Percentiles rank a stretch among this genome's conserved stretches.
Conservation (phyloP, 2,888 invertebrate genomes). For the Drosophila gaucha region DNA sequence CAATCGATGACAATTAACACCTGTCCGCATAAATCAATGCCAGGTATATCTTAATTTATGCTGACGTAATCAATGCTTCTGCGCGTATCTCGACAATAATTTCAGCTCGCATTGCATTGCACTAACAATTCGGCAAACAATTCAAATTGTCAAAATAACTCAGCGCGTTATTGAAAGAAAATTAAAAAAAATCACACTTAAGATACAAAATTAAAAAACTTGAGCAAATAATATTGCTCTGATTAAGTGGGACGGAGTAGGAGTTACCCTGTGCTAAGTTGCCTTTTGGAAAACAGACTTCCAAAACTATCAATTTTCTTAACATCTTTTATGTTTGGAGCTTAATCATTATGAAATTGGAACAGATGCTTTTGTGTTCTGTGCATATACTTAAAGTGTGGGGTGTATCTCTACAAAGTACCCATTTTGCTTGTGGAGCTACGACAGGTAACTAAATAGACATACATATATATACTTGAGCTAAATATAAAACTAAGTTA, state of each 20-base stretch:
- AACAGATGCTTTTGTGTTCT: no score
- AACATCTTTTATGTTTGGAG: no score
- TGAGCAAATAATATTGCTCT: not conserved
- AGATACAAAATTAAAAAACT: not conserved
- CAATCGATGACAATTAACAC: conserved; percentile 62
- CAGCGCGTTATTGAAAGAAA: conserved; percentile 42
- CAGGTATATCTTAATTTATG: conserved; percentile 72
- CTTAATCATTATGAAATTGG: no score
- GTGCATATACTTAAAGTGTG: no score
- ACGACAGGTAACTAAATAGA: no score
- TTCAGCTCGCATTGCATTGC: conserved; percentile 27
- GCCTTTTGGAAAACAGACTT: no score
- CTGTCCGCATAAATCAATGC: conserved; percentile 59
- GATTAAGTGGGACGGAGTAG: not conserved
- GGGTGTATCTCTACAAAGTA: no score
- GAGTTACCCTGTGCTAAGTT: not conserved
- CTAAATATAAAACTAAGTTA: no score
- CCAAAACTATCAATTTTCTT: no score
- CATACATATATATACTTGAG: no score
- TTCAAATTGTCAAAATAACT: conserved; percentile 71
- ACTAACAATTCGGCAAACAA: conserved; percentile 51
- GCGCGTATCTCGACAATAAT: conserved; percentile 57
- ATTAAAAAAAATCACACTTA: conserved; percentile 17
- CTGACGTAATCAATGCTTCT: conserved; percentile 69
- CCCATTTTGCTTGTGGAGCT: no score